A percentile compares a stretch with the other conserved stretches of the same genome.
Conservation (phyloP, 2,888 invertebrate genomes). For the Ophraella communa region DNA sequence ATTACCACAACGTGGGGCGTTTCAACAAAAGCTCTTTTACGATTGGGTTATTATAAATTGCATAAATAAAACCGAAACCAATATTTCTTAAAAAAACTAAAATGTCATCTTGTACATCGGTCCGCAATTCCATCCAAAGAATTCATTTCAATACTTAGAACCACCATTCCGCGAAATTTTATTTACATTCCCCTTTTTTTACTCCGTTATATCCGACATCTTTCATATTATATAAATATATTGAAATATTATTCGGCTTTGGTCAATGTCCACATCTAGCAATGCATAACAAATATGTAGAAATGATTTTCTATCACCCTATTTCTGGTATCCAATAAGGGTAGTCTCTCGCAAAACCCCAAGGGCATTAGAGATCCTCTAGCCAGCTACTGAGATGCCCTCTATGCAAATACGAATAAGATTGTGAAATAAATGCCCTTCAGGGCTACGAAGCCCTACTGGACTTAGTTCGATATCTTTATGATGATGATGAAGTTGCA, state of each 20-base stretch:
- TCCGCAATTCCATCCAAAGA: conserved; percentile 42
- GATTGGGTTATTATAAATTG: not conserved
- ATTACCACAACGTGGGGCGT: no score
- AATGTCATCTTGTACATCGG: conserved; percentile 17
- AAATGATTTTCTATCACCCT: conserved; percentile 58
- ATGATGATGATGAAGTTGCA: conserved; percentile 50
- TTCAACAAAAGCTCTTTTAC: no score
- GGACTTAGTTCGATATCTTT: conserved; percentile 45
- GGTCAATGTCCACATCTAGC: conserved; percentile 58
- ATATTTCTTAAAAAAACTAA: not conserved
- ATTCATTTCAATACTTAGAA: conserved; percentile 48
- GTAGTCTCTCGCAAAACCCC: conserved; percentile 44
- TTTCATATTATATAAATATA: conserved; percentile 49
- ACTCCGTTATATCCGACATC: conserved; percentile 35
- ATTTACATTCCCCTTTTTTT: conserved; percentile 49
- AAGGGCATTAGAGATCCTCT: conserved; percentile 46
- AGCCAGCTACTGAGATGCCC: conserved; percentile 44
- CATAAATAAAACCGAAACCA: not conserved
- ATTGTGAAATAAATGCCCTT: conserved; percentile 46
- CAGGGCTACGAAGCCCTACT: conserved; percentile 35
- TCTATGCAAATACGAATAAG: conserved; percentile 53
- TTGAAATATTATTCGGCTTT: conserved; percentile 59
- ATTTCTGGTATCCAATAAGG: conserved; percentile 51
- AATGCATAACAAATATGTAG: conserved; percentile 59
- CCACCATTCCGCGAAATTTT: conserved; percentile 53